A percentile compares a stretch with the other conserved stretches of the same genome.
phyloP scores from a whole-genome alignment of 2,888 invertebrate species.

The Hirtodrosophila cameraria region DNA sequence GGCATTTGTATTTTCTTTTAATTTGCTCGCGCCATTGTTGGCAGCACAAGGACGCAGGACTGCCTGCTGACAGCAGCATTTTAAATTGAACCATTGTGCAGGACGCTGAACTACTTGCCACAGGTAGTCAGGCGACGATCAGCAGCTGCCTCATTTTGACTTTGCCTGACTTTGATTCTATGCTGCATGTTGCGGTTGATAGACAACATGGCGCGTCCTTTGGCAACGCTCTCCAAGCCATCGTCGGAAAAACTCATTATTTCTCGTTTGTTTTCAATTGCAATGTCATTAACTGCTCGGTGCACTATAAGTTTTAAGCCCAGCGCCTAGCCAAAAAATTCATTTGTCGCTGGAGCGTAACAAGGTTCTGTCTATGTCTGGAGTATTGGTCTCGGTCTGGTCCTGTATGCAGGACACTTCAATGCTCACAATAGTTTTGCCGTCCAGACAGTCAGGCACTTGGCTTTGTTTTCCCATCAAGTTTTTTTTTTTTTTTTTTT shows the following conservation, averaged over 20 bases:
- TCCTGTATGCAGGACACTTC: slow-evolving; percentile 53
- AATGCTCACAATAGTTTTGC: slow-evolving; percentile 56
- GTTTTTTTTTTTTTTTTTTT: slow-evolving; percentile 20
- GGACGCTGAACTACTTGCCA: slow-evolving; percentile 35
- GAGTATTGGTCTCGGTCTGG: slow-evolving; percentile 19
- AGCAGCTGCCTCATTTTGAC: slow-evolving; percentile 67
- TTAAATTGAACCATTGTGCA: slow-evolving; percentile 66
- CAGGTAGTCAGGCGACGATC: slow-evolving; percentile 44
- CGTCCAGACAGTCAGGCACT: slow-evolving; percentile 69
- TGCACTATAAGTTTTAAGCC: slow-evolving; percentile 59
- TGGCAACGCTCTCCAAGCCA: slow-evolving; percentile 39
- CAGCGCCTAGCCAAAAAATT: slow-evolving; percentile 60
- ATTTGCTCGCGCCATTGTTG: slow-evolving; percentile 54
- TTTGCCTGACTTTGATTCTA: slow-evolving; percentile 55
- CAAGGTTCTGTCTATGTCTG: slow-evolving; percentile 32
- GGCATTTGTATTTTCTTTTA: slow-evolving; percentile 68
- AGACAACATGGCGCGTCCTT: slow-evolving; percentile 65
- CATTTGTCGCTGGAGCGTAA: slow-evolving; percentile 57
- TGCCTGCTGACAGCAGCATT: slow-evolving; percentile 72
- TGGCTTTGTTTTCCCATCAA: slow-evolving; percentile 52
- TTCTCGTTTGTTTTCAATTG: slow-evolving; percentile 77
- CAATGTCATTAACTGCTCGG: slow-evolving; percentile 70
- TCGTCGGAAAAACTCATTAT: slow-evolving; percentile 67
- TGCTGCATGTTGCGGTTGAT: slow-evolving; percentile 69
- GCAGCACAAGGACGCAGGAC: slow-evolving; percentile 30